Evolutionary conservation across 2,888 invertebrate species (phyloP).

Genomic region (Dasypogon diadema): DNA sequence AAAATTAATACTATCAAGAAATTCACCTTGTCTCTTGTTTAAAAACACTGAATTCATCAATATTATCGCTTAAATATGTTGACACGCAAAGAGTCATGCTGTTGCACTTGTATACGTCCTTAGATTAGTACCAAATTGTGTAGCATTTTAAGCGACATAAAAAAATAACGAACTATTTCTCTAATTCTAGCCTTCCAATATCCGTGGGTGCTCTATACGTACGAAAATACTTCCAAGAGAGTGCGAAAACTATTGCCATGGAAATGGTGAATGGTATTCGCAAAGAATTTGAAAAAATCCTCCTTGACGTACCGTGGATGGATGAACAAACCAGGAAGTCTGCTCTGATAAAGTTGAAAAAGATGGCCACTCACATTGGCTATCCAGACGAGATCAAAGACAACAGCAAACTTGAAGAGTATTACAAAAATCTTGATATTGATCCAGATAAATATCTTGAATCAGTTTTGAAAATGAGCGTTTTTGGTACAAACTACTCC

Average conservation of each 20-base stretch:
- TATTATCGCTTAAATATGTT: no score
- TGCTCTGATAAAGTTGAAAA: constrained; percentile 82
- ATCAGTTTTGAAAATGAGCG: constrained; percentile 81
- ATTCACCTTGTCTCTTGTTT: no score
- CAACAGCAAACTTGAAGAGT: constrained; percentile 81
- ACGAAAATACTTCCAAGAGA: constrained; percentile 86
- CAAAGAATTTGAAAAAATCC: constrained; percentile 82
- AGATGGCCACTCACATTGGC: constrained; percentile 91
- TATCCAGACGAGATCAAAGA: constrained; percentile 92
- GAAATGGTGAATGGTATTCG: constrained; percentile 91
- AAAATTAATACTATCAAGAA: no score
- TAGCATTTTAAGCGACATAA: no score
- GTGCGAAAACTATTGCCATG: constrained; percentile 83
- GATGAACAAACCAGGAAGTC: constrained; percentile 82
- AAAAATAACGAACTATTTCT: no score
- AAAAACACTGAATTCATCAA: no score
- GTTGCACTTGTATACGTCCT: no score
- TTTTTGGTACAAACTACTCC: constrained; percentile 84
- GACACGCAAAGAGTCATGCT: no score
- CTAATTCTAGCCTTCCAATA: constrained; percentile 73
- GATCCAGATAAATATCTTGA: constrained; percentile 78
- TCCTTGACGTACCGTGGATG: constrained; percentile 92
- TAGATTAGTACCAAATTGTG: no score
- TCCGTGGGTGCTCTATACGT: constrained; percentile 89
- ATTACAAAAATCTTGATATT: constrained; percentile 82